Percentiles rank a stretch among this genome's conserved stretches.
phyloP scores from a whole-genome alignment of 2,888 invertebrate species.

The Miltochrista miniata region DNA sequence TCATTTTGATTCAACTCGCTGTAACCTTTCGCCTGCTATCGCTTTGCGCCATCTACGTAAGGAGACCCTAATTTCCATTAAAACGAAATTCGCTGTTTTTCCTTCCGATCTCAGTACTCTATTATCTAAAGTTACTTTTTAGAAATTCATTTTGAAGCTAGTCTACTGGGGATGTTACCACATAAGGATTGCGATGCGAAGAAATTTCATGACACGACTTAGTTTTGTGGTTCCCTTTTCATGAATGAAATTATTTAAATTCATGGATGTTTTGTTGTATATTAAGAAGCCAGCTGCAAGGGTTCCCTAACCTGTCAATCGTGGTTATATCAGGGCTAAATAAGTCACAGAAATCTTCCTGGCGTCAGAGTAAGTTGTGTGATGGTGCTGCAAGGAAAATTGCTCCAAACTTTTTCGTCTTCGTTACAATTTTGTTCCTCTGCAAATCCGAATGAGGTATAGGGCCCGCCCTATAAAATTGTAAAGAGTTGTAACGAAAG shows the following conservation, averaged over 20 bases:
- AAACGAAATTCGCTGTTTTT: constrained; percentile 30
- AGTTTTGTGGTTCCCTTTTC: too few relatives aligned
- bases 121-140: constrained; percentile 24
- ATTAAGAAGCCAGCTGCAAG: not conserved
- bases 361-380: too few relatives aligned
- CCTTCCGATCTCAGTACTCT: constrained; percentile 24
- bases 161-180: too few relatives aligned
- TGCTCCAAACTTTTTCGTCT: too few relatives aligned
- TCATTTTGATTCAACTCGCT: constrained; percentile 43
- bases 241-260: constrained; percentile 23
- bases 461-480: too few relatives aligned
- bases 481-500: too few relatives aligned
- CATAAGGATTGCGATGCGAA: too few relatives aligned
- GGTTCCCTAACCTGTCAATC: constrained; percentile 5
- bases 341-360: too few relatives aligned
- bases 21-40: constrained; percentile 55
- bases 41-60: constrained; percentile 42
- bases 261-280: not conserved
- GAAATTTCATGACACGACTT: too few relatives aligned
- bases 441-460: too few relatives aligned
- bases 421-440: too few relatives aligned
- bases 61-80: constrained; percentile 40
- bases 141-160: constrained; percentile 23
- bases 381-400: too few relatives aligned
- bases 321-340: not conserved